Conservation (phyloP, 2,113 vertebrate species). For the Sebastes fasciatus region DNA sequence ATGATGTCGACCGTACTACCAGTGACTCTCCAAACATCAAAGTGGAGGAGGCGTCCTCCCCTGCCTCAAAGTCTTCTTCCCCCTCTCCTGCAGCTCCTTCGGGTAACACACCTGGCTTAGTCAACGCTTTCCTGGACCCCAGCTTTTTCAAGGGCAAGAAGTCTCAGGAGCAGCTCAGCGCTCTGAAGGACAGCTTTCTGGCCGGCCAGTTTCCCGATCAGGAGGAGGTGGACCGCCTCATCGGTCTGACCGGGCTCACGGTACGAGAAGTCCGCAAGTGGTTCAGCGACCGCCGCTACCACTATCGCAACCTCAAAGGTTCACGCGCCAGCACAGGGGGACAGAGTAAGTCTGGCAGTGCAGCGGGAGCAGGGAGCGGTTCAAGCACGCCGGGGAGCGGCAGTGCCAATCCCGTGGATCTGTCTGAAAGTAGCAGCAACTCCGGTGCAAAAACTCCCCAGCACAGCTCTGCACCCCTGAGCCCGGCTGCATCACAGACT, state of each 20-base stretch:
- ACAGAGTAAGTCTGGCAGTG: conserved; percentile 31
- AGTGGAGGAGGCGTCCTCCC: conserved; percentile 69
- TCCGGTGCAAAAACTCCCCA: conserved; percentile 70
- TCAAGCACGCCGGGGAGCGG: conserved; percentile 7
- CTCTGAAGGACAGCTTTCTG: conserved; percentile 94
- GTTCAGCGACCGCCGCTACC: conserved; percentile 98
- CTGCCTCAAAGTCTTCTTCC: conserved; percentile 75
- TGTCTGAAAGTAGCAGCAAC: conserved; percentile 60
- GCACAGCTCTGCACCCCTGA: conserved; percentile 72
- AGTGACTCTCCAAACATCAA: conserved; percentile 53
- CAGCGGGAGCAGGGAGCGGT: conserved; percentile 11
- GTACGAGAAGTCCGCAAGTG: conserved; percentile 97
- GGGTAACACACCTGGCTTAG: conserved; percentile 81
- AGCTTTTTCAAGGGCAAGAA: conserved; percentile 94
- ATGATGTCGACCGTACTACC: conserved; percentile 43
- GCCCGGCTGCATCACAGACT: conserved; percentile 76
- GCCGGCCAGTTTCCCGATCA: conserved; percentile 93
- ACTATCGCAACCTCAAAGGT: conserved; percentile 92
- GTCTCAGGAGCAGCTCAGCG: conserved; percentile 93
- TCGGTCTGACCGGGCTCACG: conserved; percentile 90
- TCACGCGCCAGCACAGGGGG: conserved; percentile 78
- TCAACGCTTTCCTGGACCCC: conserved; percentile 88
- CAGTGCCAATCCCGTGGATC: conserved; percentile 74
- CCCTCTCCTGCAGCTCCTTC: conserved; percentile 79
- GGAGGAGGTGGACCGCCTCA: conserved; percentile 93